These are phyloP conservation scores for Alouatta palliata DNA, from an alignment of 2,113 vertebrate species.

Conservation along the genomic window DNA sequence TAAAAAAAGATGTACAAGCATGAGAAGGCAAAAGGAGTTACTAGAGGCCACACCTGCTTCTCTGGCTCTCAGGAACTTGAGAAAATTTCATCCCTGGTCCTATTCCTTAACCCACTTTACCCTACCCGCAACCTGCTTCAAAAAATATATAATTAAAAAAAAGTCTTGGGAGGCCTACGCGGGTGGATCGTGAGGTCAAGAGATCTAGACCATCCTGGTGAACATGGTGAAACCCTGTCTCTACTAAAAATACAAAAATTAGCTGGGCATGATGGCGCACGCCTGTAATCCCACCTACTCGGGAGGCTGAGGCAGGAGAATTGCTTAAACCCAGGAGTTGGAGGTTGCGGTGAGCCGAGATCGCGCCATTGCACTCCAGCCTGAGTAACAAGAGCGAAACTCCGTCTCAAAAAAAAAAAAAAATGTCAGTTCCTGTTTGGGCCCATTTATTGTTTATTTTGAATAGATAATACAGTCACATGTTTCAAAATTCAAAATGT, in stretches of 20 bases:
- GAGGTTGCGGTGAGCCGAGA: no score
- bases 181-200: no score
- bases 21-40: not conserved
- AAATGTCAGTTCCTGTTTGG: not conserved
- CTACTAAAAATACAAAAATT: no score
- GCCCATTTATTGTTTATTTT: conserved; percentile 52
- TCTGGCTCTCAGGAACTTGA: not conserved
- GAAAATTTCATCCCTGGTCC: not conserved
- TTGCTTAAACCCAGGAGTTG: no score
- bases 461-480: not conserved
- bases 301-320: no score
- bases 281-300: no score
- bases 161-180: not conserved
- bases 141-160: not conserved
- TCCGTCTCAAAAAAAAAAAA: not conserved
- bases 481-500: not conserved
- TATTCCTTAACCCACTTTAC: not conserved
- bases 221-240: no score
- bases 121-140: not conserved
- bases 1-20: not conserved
- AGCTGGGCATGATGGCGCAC: no score
- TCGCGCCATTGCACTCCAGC: no score
- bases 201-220: no score
- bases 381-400: no score
- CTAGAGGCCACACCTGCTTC: not conserved